phyloP scores from a whole-genome alignment of 2,888 invertebrate species.

The Megalurothrips usitatus region DNA sequence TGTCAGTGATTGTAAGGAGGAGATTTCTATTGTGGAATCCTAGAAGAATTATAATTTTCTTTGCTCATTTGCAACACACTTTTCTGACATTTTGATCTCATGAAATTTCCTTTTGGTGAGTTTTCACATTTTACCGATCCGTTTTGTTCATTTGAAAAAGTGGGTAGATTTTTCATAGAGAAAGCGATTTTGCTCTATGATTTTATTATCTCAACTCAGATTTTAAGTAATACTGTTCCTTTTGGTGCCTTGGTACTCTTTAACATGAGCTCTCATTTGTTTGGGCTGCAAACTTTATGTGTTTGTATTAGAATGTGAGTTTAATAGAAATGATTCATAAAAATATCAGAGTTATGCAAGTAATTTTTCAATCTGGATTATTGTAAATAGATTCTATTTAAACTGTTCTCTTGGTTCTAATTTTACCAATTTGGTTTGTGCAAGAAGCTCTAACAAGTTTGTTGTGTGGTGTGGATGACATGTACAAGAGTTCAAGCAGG shows the following conservation, averaged over 20 bases:
- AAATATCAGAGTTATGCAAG: not conserved
- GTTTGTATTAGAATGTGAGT: not conserved
- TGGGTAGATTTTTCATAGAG: too few species aligned
- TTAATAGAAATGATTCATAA: not conserved
- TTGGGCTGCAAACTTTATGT: not conserved
- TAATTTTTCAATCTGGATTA: not conserved
- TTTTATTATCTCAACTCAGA: too few species aligned
- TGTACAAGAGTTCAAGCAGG: constrained; percentile 4
- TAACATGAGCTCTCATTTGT: not conserved
- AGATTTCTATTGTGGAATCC: too few species aligned
- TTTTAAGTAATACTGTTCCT: too few species aligned
- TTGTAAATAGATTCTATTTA: not conserved
- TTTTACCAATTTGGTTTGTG: constrained; percentile 2
- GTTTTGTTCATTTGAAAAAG: not conserved
- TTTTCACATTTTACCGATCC: not conserved
- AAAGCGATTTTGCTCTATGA: too few species aligned
- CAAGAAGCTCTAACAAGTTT: constrained; percentile 17
- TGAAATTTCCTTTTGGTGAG: too few species aligned
- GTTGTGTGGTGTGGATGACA: constrained; percentile 24
- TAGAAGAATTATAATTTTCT: not conserved
- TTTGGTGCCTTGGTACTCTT: too few species aligned
- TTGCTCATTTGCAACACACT: not conserved
- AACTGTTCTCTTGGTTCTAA: not conserved
- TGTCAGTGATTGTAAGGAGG: too few species aligned
- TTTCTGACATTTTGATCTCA: not conserved